Evolutionary conservation across 2,888 invertebrate species (phyloP).

Genomic region (Apotomis betuletana): DNA sequence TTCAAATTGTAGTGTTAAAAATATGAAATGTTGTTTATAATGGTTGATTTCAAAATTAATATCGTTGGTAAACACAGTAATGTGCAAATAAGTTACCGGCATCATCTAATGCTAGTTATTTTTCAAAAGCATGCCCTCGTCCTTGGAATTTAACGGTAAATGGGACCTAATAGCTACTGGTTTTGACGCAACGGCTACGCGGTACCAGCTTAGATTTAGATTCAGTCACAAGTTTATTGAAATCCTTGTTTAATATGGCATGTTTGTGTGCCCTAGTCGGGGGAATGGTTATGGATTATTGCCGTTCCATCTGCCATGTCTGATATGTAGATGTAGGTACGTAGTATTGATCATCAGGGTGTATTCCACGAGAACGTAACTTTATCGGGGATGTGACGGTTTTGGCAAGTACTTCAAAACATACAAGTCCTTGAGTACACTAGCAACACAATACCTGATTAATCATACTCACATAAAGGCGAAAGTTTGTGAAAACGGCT

Average conservation of each 20-base stretch:
- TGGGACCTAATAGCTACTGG: slow-evolving; percentile 75
- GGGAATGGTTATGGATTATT: background rate
- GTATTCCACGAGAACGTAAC: too few species aligned
- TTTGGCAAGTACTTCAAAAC: too few species aligned
- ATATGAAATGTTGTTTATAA: too few species aligned
- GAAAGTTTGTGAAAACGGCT: too few species aligned
- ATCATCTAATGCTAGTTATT: slow-evolving; percentile 23
- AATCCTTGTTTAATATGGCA: slow-evolving; percentile 14
- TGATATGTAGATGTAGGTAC: too few species aligned
- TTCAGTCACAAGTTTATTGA: slow-evolving; percentile 21
- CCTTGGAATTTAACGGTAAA: slow-evolving; percentile 77
- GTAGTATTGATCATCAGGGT: too few species aligned
- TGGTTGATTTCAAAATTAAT: background rate
- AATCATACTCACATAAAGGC: too few species aligned
- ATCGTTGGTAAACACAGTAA: slow-evolving; percentile 6
- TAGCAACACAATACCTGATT: too few species aligned
- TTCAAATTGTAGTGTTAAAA: too few species aligned
- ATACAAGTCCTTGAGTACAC: too few species aligned
- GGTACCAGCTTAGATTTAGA: slow-evolving; percentile 37
- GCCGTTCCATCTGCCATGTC: background rate
- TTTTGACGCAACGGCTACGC: slow-evolving; percentile 64
- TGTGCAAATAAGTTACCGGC: slow-evolving; percentile 15
- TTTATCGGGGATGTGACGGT: too few species aligned
- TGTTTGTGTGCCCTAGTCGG: background rate
- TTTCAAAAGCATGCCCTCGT: slow-evolving; percentile 50